A percentile compares a stretch with the other conserved stretches of the same genome.
These are phyloP conservation scores for Chelonoidis abingdonii DNA, from an alignment of 2,113 vertebrate genomes.

Conservation along the genomic window DNA sequence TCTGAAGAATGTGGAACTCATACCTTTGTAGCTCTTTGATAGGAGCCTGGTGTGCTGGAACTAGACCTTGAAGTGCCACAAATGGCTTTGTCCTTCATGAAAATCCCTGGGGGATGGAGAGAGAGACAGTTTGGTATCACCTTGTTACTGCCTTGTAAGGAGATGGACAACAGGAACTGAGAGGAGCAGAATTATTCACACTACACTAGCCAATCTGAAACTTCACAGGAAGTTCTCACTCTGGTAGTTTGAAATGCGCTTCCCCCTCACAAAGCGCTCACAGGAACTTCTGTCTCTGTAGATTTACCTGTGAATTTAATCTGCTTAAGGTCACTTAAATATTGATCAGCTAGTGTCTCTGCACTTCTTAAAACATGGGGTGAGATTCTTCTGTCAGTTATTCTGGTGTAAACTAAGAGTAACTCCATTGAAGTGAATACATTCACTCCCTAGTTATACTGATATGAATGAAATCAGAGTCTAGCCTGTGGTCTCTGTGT, in stretches of 20 bases:
- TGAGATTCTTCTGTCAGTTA: no score
- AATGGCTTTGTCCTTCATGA: neutral
- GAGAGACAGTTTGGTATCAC: neutral
- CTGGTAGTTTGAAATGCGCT: no score
- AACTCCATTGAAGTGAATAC: no score
- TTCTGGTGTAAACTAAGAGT: no score
- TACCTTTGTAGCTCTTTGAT: neutral
- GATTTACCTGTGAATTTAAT: neutral
- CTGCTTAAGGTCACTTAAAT: neutral
- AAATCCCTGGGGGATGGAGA: neutral
- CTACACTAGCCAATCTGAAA: no score
- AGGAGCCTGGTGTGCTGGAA: neutral
- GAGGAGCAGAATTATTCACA: no score
- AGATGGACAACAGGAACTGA: neutral
- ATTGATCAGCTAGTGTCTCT: neutral
- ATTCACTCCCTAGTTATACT: no score
- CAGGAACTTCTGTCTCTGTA: neutral
- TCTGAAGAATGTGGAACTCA: neutral
- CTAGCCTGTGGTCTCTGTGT: no score
- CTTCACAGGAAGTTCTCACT: no score
- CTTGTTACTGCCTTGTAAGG: neutral
- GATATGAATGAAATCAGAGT: no score
- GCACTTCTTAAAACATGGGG: neutral
- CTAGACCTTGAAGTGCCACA: neutral
- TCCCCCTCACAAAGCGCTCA: neutral